Base-by-base conservation (phyloP, 2,113 vertebrate species). In the Chaetodon trifascialis region DNA sequence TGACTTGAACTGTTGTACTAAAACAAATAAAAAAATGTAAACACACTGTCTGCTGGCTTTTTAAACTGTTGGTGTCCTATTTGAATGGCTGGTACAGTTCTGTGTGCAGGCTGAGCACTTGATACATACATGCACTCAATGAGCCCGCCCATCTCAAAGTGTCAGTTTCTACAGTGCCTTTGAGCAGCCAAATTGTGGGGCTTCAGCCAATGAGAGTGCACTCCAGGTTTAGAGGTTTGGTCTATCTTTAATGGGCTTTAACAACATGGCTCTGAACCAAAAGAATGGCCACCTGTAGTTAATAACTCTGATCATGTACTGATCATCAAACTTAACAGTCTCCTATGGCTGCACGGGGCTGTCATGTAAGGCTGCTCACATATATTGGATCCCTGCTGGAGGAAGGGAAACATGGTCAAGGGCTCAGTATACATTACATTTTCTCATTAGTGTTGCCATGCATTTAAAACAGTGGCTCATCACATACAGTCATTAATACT, bases 1-100 rank as follows among this genome's bases (percentile, higher is more conserved):
- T 91, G 86, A 92, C 86, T 89, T 74, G 66, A 91, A 91, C 84
- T 91, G 90, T 91, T 94, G 92, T 94, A 91, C 89, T 90, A 87
- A 93, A 90, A 91, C 84, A 88, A 92, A 93, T 87, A 83, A 66
- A 65, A 65, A 84, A 89, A 65, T 17, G 25, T 56, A 82, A 88
- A 79, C 49, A 9, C 63, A 36, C 9, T 7, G 16, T 70, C 23
- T 16, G 23, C 60, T 64, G 15, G 58, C 25, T 73, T 16, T 34
- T 49, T 25, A 21, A 10, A 19, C 8, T 38, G 2, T 9, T 38
- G 23, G 15, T 75, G 30, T 76, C 19, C 38, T 40, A 6, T 36
- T 1, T 34, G 4, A 4, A 19, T 67, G 16, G 2, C 34, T 11
- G 2, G 1, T 21, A 1, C 14, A 4, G 56, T 34, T 15, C 1